phyloP scores from a whole-genome alignment of 2,797 vertebrate genomes.

The Rhincodon typus region DNA sequence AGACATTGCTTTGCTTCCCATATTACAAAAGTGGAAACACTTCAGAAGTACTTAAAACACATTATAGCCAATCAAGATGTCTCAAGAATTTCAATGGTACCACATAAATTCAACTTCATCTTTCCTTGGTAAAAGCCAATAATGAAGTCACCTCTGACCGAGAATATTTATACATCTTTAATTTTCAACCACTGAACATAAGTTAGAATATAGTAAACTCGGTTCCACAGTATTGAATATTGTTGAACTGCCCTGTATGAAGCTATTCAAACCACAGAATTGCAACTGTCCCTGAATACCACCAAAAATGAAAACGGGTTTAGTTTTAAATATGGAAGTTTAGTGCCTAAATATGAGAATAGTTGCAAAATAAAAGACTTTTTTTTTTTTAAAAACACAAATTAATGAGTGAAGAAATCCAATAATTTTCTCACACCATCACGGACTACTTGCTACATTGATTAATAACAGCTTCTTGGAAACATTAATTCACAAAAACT shows the following conservation, averaged over 20 bases:
- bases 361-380: neutral
- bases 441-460: neutral
- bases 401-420: neutral
- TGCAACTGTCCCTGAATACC: neutral
- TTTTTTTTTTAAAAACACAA: neutral
- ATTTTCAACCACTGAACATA: neutral
- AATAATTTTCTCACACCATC: neutral
- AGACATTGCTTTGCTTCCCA: neutral
- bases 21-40: neutral
- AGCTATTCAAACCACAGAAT: neutral
- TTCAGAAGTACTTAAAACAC: neutral
- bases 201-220: neutral
- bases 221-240: neutral
- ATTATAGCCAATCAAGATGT: neutral
- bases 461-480: neutral
- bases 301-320: neutral
- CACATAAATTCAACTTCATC: neutral
- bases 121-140: neutral
- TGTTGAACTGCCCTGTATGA: neutral
- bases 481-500: neutral
- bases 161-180: neutral
- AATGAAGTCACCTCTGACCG: neutral
- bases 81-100: neutral
- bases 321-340: neutral
- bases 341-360: neutral